phyloP scores from a whole-genome alignment of 2,888 invertebrate species.

The Cremastinae sp. region DNA sequence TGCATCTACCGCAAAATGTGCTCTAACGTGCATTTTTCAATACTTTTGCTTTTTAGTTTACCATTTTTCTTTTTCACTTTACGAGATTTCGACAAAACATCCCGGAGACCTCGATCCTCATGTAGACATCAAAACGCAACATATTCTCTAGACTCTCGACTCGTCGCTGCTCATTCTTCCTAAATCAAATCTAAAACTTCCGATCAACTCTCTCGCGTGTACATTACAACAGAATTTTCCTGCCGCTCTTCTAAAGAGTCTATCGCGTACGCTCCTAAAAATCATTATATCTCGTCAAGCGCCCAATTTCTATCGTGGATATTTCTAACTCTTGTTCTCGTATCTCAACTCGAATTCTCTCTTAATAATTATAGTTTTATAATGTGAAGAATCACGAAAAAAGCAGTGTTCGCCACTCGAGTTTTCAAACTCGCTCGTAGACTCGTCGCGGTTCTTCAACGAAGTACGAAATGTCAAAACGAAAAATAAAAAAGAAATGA shows the following conservation, averaged over 20 bases:
- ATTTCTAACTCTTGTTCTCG: slow-evolving; percentile 29
- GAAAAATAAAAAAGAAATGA: slow-evolving; percentile 36
- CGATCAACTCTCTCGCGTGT: slow-evolving; percentile 37
- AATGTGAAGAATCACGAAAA: slow-evolving; percentile 46
- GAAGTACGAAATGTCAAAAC: slow-evolving; percentile 45
- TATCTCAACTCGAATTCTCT: slow-evolving; percentile 7
- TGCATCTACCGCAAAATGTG: slow-evolving; percentile 20
- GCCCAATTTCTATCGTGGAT: slow-evolving; percentile 41
- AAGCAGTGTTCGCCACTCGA: slow-evolving; percentile 56
- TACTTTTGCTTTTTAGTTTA: slow-evolving; percentile 4
- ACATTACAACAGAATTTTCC: slow-evolving; percentile 39
- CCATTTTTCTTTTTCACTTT: slow-evolving; percentile 10
- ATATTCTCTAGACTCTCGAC: slow-evolving; percentile 31
- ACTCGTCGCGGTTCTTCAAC: slow-evolving; percentile 43
- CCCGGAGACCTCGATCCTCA: slow-evolving; percentile 25
- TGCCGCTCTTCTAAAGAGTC: slow-evolving; percentile 42
- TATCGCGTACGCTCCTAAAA: slow-evolving; percentile 46
- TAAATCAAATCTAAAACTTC: slow-evolving; percentile 31
- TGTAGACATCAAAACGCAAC: slow-evolving; percentile 31
- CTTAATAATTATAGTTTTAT: slow-evolving; percentile 45
- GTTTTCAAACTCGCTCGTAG: slow-evolving; percentile 61
- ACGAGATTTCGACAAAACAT: slow-evolving; percentile 19
- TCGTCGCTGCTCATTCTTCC: slow-evolving; percentile 32
- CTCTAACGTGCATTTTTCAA: slow-evolving; percentile 34
- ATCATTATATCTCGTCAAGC: slow-evolving; percentile 41